Base-by-base conservation (phyloP, 2,888 invertebrate genomes). In the Stenodera caucasica region DNA sequence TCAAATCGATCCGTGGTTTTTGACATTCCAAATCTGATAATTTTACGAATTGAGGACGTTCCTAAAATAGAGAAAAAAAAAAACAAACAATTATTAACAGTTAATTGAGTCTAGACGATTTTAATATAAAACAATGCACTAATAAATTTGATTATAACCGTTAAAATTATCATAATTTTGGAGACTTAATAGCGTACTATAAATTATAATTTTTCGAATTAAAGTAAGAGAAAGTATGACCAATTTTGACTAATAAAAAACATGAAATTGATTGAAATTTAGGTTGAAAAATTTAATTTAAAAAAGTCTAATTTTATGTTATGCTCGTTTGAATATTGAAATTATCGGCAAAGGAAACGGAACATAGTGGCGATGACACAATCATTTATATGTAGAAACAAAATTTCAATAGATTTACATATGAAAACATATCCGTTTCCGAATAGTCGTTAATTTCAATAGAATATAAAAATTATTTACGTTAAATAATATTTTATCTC, bases 1-100 rank as follows among this genome's bases (percentile, higher is more conserved):
- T 74, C 37, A 83, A 70, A 26, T 84, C 84, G 51, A 83, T 79
- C 57, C 84, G 84, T 35, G 81, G 80, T 7, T 84, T 82, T 5
- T 85, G 84, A 71, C 89, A 90, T 75, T 92, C 91, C 77, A 93
- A 83, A 76, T 93, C 92, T 1, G 92, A 92, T 7, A 93, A 81
- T 72, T 88, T 88, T 0, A 93, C 92, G 75, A 90, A 80, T 68
- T 80, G 75, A 12, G 68, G 73, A 53, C 70, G 71, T 58, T 70
- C 66, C 74, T 65, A 56, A 33, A 64, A 63, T 14, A 58, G 2
- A 58, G 6, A 18, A 1, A 18, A 6, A 40, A 15, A 21, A 40
- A 40, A 15, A 21, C 30, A 30, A 9, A 26, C 26, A 26, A 26
- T 26, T 26, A 26, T 26, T 26, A 5, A 26, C 5, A 4, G 30